Base-by-base conservation (phyloP, 1,140 invertebrate genomes). In the Mycetomoellerius zeteki region DNA sequence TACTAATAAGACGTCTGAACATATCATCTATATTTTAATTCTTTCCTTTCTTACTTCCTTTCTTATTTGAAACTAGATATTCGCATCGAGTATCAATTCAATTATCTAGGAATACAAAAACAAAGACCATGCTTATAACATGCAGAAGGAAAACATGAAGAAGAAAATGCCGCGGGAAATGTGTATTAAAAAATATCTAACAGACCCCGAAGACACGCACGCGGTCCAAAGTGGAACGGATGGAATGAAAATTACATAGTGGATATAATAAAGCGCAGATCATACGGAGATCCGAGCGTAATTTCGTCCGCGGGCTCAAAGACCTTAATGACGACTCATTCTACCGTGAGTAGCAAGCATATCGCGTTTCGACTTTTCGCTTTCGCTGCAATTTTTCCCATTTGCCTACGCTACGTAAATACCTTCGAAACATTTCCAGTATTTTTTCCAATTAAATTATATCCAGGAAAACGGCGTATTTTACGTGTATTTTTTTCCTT, bases 241-340 rank as follows among this genome's bases (percentile, higher is more conserved):
- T 60, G 89, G 82, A 86, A 91, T 88, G 90, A 90, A 91, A 91
- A 91, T 91, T 91, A 91, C 78, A 91, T 72, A 81, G 84, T 91
- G 73, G 78, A 90, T 91, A 90, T 91, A 91, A 91, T 91, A 90
- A 90, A 90, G 84, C 89, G 82, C 65, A 76, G 89, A 91, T 91
- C 86, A 89, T 90, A 88, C 76, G 67, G 73, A 77, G 84, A 85
- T 88, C 65, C 76, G 30, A 87, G 89, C 82, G 89, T 91, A 91
- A 90, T 91, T 91, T 88, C 84, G 89, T 89, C 72, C 89, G 60
- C 77, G 33, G 84, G 52, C 84, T 86, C 82, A 81, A 80, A 88
- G 87, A 72, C 78, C 82, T 69, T 90, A 91, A 91, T 90, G 89
- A 91, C 86, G 69, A 86, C n/a, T 73, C 12, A 30, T 33, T 27